Evolutionary conservation across 2,797 vertebrate genomes (phyloP), one percentile per base, ranked within the genome.

Genomic region (Sphaeramia orbicularis): DNA sequence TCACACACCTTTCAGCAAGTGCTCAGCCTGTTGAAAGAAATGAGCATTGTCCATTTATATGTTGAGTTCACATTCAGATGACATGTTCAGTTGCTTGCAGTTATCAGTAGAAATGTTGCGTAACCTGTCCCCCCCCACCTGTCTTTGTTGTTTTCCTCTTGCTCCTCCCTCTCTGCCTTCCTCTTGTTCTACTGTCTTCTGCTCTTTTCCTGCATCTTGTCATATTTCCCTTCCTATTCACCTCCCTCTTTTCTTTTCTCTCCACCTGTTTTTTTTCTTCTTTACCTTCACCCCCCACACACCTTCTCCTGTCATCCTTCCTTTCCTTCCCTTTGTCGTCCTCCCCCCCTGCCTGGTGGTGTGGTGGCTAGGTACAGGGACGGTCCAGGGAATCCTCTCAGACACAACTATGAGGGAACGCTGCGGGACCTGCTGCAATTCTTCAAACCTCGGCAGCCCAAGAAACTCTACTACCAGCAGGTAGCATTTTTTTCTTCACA

Each of bases 391-490:
- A 99, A 99, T 91, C 98, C 98, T 93, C 98, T 99, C 95, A 97
- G 98, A 93, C 98, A 99, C 96, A 99, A 99, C 94, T 99, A 99
- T 88, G 98, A 99, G 95, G 98, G 98, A 90, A 99, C 98, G 71
- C 94, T 99, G 91, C 91, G 98, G 94, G 98, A 99, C 91, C 95
- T 99, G 91, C 96, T 99, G 89, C 98, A 99, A 85, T 99, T 99
- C 95, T 99, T 99, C 93, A 99, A 99, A 78, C 98, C 98, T 64
- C 95, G 98, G 77, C 98, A 99, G 93, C 98, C 98, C 19, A 99
- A 99, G 93, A 99, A 99, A 91, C 97, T 99, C 65, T 99, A 99
- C 90, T 99, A 99, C 90, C 98, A 99, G 91, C 98, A 99, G 96
- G 98, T 99, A 70, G 43, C 65, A 10, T 30, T 6, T 10, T 30